Base-by-base conservation (phyloP, 2,113 vertebrate genomes). In the Callipepla squamata region DNA sequence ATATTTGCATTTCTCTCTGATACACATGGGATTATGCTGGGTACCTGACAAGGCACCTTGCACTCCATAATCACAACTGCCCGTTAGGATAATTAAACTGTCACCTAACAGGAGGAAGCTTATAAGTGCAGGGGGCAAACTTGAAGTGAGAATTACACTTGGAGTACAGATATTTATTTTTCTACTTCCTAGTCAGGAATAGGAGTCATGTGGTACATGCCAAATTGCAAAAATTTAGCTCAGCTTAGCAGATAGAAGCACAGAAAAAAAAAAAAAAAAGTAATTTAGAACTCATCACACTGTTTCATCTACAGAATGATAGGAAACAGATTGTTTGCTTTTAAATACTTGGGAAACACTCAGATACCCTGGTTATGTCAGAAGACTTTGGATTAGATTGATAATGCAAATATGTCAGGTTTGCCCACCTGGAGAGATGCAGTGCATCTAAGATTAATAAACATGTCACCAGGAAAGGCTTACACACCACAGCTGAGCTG, bases 401-500 rank as follows among this genome's bases (percentile, higher is more conserved):
- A 95, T 96, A 95, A 88, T 53, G 42, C 23, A 68, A 95, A 59
- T 68, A 88, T 23, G 55, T 70, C 87, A 92, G 73, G 93, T 55
- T 87, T 65, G 66, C 70, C 80, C 94, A 96, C 85, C 80, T 93
- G 92, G 84, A 90, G 88, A 96, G 89, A 87, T 87, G 61, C 69
- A 83, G 91, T 93, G 92, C 78, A 95, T 94, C 72, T 90, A 92
- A 96, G 80, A 97, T 95, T 95, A 97, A 97, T 96, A 97, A 96
- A 96, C 55, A 66, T 42, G 91, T 92, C 94, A 93, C 53, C 58
- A 82, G n/a, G 26, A 85, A 82, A 89, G 93, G 50, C 59, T 81
- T 83, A 82, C 11, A 73, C 76, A 90, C 61, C 53, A 70, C 32
- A 94, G 45, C 53, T 30, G 51, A 53, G 51, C 30, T 80, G 65